These are phyloP conservation scores for Pyrochroa serraticornis DNA, from an alignment of 2,888 invertebrate genomes.

Conservation along the genomic window DNA sequence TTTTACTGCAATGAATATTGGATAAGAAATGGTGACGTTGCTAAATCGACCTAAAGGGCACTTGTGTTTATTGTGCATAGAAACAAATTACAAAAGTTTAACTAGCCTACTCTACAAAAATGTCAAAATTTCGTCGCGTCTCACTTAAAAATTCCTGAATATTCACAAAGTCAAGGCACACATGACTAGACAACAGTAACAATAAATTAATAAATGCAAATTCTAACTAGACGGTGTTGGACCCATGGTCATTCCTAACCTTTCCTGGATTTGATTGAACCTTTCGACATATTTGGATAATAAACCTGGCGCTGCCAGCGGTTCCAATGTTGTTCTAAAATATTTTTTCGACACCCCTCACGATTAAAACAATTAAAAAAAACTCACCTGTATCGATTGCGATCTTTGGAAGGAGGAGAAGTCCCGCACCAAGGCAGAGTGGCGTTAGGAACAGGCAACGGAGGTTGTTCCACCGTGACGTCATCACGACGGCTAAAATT, in stretches of 20 bases:
- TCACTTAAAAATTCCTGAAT: slow-evolving; percentile 17
- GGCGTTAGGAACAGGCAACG: background rate
- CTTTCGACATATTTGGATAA: slow-evolving; percentile 52
- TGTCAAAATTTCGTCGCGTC: slow-evolving; percentile 13
- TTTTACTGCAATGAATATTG: too few relatives aligned
- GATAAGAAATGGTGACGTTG: too few relatives aligned
- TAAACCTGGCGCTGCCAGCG: slow-evolving; percentile 48
- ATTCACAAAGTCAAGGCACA: slow-evolving; percentile 25
- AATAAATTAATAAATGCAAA: slow-evolving; percentile 1
- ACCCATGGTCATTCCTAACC: slow-evolving; percentile 40
- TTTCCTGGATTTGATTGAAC: slow-evolving; percentile 54
- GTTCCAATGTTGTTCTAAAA: slow-evolving; percentile 20
- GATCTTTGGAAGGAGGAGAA: slow-evolving; percentile 50
- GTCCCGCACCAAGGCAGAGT: slow-evolving; percentile 47
- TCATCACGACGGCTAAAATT: slow-evolving; percentile 38
- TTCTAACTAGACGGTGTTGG: slow-evolving; percentile 20
- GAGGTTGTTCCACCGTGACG: background rate
- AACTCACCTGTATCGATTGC: background rate
- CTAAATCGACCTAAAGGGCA: too few relatives aligned
- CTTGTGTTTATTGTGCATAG: slow-evolving; percentile 15
- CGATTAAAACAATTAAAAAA: background rate
- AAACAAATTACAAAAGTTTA: slow-evolving; percentile 18
- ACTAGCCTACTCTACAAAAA: slow-evolving; percentile 5
- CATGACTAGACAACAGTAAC: slow-evolving; percentile 21
- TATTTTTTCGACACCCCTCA: slow-evolving; percentile 20